phyloP scores from a whole-genome alignment of 2,113 vertebrate species.

The Speoplatyrhinus poulsoni region DNA sequence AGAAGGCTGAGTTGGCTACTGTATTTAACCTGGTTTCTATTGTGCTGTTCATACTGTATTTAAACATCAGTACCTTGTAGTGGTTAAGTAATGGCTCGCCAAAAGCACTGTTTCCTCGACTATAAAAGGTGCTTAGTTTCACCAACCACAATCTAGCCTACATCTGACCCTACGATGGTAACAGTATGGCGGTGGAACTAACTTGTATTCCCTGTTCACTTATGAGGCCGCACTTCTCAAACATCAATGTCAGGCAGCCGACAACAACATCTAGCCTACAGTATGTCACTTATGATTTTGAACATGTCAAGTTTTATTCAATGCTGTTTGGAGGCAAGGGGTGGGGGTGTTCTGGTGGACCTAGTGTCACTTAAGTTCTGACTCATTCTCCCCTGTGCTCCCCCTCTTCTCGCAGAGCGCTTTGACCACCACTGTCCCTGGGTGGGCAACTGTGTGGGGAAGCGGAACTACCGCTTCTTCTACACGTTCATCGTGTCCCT shows the following conservation, averaged over 20 bases:
- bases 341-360: too few relatives aligned
- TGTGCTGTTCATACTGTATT: not conserved
- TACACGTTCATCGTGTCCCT: constrained; percentile 94
- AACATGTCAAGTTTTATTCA: too few relatives aligned
- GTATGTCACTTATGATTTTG: too few relatives aligned
- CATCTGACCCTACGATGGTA: too few relatives aligned
- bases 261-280: too few relatives aligned
- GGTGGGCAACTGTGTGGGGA: constrained; percentile 97
- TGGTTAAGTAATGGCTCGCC: too few relatives aligned
- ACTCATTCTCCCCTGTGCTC: not conserved
- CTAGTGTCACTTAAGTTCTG: not conserved
- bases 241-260: too few relatives aligned
- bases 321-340: too few relatives aligned
- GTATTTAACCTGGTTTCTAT: constrained; percentile 5
- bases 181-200: too few relatives aligned
- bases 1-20: not conserved
- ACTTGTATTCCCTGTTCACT: too few relatives aligned
- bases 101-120: not conserved
- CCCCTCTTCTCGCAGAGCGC: constrained; percentile 76
- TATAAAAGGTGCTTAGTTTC: not conserved
- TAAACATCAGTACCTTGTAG: not conserved
- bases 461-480: constrained; percentile 95
- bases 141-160: too few relatives aligned
- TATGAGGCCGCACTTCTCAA: too few relatives aligned
- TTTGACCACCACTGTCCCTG: constrained; percentile 97